These are phyloP conservation scores for Danaus chrysippus DNA, from an alignment of 2,888 invertebrate species.

Conservation along the genomic window DNA sequence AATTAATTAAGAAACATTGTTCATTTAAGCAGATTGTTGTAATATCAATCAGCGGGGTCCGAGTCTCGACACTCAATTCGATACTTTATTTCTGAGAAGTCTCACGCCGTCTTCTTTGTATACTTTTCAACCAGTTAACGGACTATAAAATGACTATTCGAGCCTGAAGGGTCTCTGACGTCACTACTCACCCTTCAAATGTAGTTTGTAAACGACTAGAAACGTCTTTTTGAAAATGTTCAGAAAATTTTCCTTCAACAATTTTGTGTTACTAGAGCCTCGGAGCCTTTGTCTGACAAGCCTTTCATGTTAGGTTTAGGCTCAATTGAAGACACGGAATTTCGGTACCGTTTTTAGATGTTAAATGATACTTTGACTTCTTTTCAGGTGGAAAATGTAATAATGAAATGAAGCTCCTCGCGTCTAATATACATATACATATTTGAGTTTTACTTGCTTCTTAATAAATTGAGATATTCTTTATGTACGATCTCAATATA, in stretches of 20 bases:
- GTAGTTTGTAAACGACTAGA: background rate
- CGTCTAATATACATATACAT: no score
- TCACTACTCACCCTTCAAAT: conserved; percentile 7
- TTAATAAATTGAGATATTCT: no score
- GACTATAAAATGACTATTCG: conserved; percentile 9
- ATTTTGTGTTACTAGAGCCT: conserved; percentile 15
- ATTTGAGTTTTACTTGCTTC: no score
- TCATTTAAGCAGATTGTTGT: no score
- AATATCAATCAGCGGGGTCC: background rate
- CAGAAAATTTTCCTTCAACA: conserved; percentile 24
- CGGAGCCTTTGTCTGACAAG: conserved; percentile 12
- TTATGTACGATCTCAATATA: no score
- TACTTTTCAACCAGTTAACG: conserved; percentile 10
- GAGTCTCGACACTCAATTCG: background rate
- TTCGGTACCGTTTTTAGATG: conserved; percentile 4
- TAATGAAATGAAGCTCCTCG: no score
- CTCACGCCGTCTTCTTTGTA: background rate
- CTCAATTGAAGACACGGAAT: conserved; percentile 10
- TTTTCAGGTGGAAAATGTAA: background rate
- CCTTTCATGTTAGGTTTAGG: conserved; percentile 11
- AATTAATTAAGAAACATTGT: no score
- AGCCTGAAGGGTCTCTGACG: conserved; percentile 10
- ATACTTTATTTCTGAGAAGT: background rate
- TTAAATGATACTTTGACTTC: background rate
- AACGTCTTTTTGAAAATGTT: conserved; percentile 19